phyloP scores from a whole-genome alignment of 2,888 invertebrate species.

The Drosophila affinis region DNA sequence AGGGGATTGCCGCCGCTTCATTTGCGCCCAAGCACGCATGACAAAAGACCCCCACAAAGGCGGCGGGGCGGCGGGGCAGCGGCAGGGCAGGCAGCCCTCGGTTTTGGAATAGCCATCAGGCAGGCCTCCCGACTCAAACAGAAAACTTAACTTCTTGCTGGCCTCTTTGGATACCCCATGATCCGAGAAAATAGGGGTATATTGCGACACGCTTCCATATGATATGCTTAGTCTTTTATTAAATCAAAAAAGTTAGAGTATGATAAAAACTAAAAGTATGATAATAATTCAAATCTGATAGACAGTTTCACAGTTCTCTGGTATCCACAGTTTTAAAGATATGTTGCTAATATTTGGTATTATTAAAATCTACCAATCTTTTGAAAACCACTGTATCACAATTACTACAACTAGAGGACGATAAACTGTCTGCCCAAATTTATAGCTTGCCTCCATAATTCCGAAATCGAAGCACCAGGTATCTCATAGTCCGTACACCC shows the following conservation, averaged over 20 bases:
- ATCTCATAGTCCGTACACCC: neutral
- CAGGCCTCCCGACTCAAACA: constrained; percentile 39
- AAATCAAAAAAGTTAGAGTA: no score
- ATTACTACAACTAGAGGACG: no score
- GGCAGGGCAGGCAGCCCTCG: constrained; percentile 36
- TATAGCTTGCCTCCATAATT: neutral
- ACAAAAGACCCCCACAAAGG: constrained; percentile 62
- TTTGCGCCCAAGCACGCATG: constrained; percentile 81
- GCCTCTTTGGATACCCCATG: constrained; percentile 57
- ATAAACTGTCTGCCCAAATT: no score
- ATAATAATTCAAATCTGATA: no score
- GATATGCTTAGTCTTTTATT: no score
- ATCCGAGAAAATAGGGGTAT: neutral
- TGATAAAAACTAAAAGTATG: no score
- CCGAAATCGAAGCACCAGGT: neutral
- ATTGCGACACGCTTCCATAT: no score
- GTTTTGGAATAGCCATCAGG: constrained; percentile 31
- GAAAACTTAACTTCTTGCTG: constrained; percentile 67
- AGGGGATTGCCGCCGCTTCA: constrained; percentile 51
- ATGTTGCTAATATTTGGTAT: no score
- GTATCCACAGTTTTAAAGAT: no score
- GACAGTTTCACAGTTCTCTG: no score
- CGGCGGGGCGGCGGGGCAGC: neutral
- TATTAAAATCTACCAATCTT: no score
- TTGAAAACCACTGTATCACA: no score